Conservation (phyloP, 2,113 vertebrate genomes). For the Stomatorhinus ivindoensis region DNA sequence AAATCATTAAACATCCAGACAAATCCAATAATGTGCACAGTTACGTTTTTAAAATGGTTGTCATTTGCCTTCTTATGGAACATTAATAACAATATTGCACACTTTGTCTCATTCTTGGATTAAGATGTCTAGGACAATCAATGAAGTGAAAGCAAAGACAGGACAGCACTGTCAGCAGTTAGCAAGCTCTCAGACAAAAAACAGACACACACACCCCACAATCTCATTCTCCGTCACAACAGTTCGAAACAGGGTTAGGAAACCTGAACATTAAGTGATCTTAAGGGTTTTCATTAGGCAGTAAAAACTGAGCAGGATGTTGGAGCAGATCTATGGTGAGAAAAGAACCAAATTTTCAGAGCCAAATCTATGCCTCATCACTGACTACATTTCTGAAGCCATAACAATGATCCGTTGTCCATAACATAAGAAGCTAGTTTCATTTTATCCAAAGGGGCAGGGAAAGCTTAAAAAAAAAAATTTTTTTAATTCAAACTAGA, state of each 20-base stretch:
- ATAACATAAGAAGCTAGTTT: background rate
- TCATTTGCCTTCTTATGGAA: background rate
- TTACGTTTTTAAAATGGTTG: background rate
- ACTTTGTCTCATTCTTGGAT: background rate
- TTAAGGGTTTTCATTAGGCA: background rate
- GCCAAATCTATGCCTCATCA: background rate
- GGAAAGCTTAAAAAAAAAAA: background rate
- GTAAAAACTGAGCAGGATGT: background rate
- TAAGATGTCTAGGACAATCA: background rate
- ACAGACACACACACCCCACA: background rate
- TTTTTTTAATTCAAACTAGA: background rate
- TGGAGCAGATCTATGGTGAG: background rate
- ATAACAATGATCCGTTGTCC: background rate
- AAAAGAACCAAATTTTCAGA: background rate
- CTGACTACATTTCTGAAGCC: background rate
- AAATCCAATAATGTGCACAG: conserved; percentile 4
- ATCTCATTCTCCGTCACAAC: background rate
- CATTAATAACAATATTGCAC: conserved; percentile 18
- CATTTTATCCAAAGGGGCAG: background rate
- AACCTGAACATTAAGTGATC: background rate
- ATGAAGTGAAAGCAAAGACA: background rate
- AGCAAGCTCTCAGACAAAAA: background rate
- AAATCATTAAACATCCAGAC: background rate
- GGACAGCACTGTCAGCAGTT: background rate
- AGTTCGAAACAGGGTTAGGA: background rate